Evolutionary conservation across 2,797 vertebrate species (phyloP).

Genomic region (Echeneis naucrates): DNA sequence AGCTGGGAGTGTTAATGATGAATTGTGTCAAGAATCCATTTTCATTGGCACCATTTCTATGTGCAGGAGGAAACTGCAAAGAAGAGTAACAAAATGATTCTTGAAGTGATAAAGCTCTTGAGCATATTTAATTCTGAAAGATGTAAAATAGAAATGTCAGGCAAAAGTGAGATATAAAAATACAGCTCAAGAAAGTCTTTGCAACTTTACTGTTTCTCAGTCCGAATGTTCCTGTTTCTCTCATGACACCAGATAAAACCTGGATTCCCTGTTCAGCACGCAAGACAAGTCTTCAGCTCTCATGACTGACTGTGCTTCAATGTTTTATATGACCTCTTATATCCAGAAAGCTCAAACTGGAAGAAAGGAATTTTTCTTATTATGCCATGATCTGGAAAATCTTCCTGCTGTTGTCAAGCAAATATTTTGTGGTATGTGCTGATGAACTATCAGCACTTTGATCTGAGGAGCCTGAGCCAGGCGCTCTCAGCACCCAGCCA

Average conservation of each 20-base stretch:
- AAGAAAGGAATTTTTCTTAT: conserved; percentile 69
- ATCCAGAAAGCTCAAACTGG: conserved; percentile 48
- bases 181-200: conserved; percentile 20
- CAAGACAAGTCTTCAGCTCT: conserved; percentile 64
- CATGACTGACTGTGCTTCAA: conserved; percentile 51
- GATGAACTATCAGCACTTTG: conserved; percentile 75
- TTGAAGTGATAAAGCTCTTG: neutral
- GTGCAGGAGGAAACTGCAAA: conserved; percentile 1
- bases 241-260: conserved; percentile 53
- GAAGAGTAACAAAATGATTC: neutral
- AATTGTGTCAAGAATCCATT: conserved; percentile 18
- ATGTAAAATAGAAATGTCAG: neutral
- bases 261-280: conserved; percentile 44
- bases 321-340: conserved; percentile 60
- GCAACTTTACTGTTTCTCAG: conserved; percentile 47
- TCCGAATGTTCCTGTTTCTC: conserved; percentile 59
- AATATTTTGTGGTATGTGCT: conserved; percentile 74
- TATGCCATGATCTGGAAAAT: conserved; percentile 68
- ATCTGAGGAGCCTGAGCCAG: conserved; percentile 69
- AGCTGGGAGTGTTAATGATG: conserved; percentile 19
- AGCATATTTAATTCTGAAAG: neutral
- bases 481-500: conserved; percentile 38
- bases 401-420: conserved; percentile 73
- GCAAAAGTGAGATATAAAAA: neutral
- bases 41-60: neutral